Base-by-base conservation (phyloP, 2,888 invertebrate species). In the Lycaena phlaeas region DNA sequence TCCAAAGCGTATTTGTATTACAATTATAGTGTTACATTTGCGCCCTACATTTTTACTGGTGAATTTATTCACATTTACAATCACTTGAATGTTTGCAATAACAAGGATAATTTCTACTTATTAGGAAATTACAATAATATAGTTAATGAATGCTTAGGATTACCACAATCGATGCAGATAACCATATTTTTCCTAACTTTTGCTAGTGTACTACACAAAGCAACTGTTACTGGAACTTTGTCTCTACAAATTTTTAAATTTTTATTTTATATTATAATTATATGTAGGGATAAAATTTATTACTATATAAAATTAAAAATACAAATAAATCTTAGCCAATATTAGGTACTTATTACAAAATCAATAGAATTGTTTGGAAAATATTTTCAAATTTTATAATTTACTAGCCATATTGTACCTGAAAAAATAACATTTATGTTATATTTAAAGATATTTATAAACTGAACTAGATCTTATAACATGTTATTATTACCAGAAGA, bases 1-100 rank as follows among this genome's bases (percentile, higher is more conserved):
- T 11, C 34, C 22, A 34, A 34, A 34, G 34, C 34, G 34, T 12
- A 18, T 18, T 10, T 34, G 15, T 18, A 34, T 34, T 34, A 34
- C 22, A 34, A 22, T 17, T 31, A 31, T 18, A 34, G 18, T 22
- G 12, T 12, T 34, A 12, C 12, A 34, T n/a, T n/a, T 1, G 34
- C 9, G 9, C 11, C 12, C 34, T 34, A 34, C 22, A 6, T 22
- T 34, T 34, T 34, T 22, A 22, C 18, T 18, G 22, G 12, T 22
- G 22, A 12, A 34, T 10, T 17, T n/a, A n/a, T n/a, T 31, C 15
- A 12, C 7, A 22, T 2, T 34, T 18, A 34, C 22, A 22, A 22
- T 22, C 5, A 9, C 22, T 22, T 22, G 5, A n/a, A n/a, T 22
- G 7, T 22, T 22, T 22, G 22, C 22, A 22, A 22, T 22, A 22